These are phyloP conservation scores for Eclectus roratus DNA, from an alignment of 2,113 vertebrate genomes.

Conservation along the genomic window DNA sequence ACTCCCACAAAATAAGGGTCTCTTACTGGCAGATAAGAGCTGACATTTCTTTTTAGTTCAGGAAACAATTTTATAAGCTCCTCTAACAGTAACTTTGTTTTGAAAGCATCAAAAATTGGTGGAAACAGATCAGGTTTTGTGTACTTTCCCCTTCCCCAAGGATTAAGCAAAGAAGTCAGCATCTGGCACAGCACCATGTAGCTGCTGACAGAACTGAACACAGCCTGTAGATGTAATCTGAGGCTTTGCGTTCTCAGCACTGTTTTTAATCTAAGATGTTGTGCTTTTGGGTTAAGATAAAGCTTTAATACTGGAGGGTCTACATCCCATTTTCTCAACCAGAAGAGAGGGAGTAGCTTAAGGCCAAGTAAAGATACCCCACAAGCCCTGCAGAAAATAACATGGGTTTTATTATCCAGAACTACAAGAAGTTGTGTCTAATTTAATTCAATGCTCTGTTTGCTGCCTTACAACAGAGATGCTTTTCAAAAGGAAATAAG, in stretches of 20 bases:
- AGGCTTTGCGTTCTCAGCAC: background rate
- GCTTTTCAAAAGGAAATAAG: background rate
- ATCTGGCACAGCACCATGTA: background rate
- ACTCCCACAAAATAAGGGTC: background rate
- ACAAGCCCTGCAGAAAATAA: background rate
- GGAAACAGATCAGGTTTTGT: background rate
- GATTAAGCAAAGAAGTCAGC: background rate
- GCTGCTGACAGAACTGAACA: background rate
- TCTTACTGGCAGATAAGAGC: background rate
- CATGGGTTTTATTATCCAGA: background rate
- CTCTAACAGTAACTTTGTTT: background rate
- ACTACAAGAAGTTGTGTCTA: background rate
- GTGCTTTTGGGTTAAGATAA: background rate
- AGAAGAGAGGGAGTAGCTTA: background rate
- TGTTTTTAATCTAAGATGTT: background rate
- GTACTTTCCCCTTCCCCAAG: background rate
- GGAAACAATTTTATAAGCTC: background rate
- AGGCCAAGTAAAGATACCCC: background rate
- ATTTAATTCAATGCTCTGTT: background rate
- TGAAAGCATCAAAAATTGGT: background rate
- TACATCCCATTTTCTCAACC: background rate
- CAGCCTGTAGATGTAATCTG: background rate
- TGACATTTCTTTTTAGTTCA: background rate
- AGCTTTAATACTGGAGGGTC: background rate
- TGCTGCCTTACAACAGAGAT: background rate